phyloP scores from a whole-genome alignment of 2,113 vertebrate genomes.

The Gobio gobio region DNA sequence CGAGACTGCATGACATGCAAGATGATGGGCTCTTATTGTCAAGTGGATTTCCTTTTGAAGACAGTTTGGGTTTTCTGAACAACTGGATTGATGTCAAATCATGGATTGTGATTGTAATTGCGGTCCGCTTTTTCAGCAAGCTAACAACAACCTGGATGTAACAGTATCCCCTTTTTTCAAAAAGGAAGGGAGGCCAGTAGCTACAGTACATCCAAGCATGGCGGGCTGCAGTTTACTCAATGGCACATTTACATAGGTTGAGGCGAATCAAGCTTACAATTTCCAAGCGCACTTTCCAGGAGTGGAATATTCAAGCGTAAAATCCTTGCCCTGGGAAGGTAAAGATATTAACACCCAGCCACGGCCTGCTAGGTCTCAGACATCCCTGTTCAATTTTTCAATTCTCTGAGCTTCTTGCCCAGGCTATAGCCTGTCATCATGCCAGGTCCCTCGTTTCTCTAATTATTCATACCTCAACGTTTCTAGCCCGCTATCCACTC shows the following conservation, averaged over 20 bases:
- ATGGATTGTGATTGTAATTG: not conserved
- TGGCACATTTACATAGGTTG: not conserved
- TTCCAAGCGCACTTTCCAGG: slow-evolving; percentile 6
- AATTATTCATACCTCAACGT: slow-evolving; percentile 40
- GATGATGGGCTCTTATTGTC: slow-evolving; percentile 14
- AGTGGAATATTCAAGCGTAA: slow-evolving; percentile 26
- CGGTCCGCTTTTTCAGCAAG: not conserved
- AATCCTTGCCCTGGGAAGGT: slow-evolving; percentile 28
- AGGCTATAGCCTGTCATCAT: slow-evolving; percentile 26
- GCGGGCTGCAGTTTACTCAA: not conserved
- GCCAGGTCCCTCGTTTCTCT: slow-evolving; percentile 9
- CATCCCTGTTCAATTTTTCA: not conserved
- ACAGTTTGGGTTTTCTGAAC: not conserved
- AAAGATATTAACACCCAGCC: slow-evolving; percentile 35
- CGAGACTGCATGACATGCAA: not conserved
- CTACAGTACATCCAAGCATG: not conserved
- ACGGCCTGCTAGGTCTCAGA: slow-evolving; percentile 16
- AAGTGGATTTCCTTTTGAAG: slow-evolving; percentile 14
- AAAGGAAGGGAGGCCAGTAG: not conserved
- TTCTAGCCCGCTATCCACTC: not conserved
- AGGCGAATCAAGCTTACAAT: not conserved
- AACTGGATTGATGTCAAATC: not conserved
- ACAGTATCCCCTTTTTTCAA: not conserved
- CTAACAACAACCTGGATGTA: not conserved
- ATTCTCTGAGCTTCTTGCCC: slow-evolving; percentile 36